Conservation (phyloP, 2,113 vertebrate genomes). For the Phycodurus eques region DNA sequence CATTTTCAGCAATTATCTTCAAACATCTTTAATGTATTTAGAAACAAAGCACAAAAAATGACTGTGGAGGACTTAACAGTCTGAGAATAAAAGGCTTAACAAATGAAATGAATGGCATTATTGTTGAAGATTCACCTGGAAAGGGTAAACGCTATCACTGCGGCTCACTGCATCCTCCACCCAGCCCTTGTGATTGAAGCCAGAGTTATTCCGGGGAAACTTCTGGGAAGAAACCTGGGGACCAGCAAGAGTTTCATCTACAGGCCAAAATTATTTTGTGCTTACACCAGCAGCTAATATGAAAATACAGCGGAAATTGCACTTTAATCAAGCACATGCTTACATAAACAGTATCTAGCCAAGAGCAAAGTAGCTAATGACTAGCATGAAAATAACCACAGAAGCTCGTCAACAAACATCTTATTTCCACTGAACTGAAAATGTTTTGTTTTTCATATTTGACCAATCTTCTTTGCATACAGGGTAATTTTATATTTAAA, state of each 20-base stretch:
- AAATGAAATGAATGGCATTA: neutral
- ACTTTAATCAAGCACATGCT: neutral
- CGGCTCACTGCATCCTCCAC: conserved; percentile 93
- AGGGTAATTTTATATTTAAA: too few relatives aligned
- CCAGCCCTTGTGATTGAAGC: conserved; percentile 96
- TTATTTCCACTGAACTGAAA: neutral
- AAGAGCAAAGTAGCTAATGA: neutral
- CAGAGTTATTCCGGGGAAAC: conserved; percentile 89
- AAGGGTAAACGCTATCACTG: conserved; percentile 93
- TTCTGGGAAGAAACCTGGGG: conserved; percentile 86
- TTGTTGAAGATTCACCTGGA: conserved; percentile 83
- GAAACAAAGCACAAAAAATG: too few relatives aligned
- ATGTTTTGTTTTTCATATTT: too few relatives aligned
- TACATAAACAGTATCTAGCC: neutral
- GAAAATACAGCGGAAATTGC: neutral
- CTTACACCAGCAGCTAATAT: neutral
- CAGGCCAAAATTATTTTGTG: neutral
- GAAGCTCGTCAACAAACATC: neutral
- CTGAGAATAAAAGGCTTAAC: neutral
- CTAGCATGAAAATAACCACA: neutral
- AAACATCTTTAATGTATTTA: too few relatives aligned
- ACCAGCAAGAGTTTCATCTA: conserved; percentile 11
- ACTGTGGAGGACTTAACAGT: neutral
- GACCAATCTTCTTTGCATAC: too few relatives aligned
- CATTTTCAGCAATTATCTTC: too few relatives aligned